These are phyloP conservation scores for Zygogramma bicolorata DNA, from an alignment of 2,888 invertebrate genomes.

Conservation along the genomic window DNA sequence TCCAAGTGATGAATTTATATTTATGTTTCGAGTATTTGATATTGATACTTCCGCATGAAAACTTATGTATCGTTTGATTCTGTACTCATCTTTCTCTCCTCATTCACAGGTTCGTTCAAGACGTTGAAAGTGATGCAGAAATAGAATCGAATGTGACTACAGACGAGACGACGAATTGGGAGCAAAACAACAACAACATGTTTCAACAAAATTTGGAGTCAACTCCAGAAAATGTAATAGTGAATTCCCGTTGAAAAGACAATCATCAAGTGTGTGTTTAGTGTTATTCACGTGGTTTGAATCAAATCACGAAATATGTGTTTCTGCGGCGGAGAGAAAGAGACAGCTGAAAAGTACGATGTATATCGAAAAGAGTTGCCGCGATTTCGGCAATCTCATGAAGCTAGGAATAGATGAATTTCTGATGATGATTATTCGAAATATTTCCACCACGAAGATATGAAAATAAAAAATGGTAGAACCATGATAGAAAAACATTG, in stretches of 20 bases:
- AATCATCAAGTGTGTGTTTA: slow-evolving; percentile 7
- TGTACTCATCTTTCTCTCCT: too few species aligned
- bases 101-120: slow-evolving; percentile 64
- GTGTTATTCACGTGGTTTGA: slow-evolving; percentile 15
- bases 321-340: background rate
- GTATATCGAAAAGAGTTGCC: background rate
- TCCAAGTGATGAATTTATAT: too few species aligned
- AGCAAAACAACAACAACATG: slow-evolving; percentile 71
- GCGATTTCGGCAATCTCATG: background rate
- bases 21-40: too few species aligned
- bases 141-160: slow-evolving; percentile 53
- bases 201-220: slow-evolving; percentile 70
- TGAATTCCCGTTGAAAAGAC: slow-evolving; percentile 54
- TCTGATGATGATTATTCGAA: background rate
- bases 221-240: slow-evolving; percentile 58
- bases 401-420: background rate
- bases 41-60: too few species aligned
- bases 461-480: too few species aligned
- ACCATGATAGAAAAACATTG: too few species aligned
- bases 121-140: slow-evolving; percentile 64
- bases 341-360: background rate
- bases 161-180: slow-evolving; percentile 58
- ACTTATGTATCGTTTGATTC: too few species aligned
- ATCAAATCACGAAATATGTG: slow-evolving; percentile 25
- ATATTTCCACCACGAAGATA: background rate